Evolutionary conservation across 2,888 invertebrate genomes (phyloP).

Genomic region (Neocrepidodera transversa): DNA sequence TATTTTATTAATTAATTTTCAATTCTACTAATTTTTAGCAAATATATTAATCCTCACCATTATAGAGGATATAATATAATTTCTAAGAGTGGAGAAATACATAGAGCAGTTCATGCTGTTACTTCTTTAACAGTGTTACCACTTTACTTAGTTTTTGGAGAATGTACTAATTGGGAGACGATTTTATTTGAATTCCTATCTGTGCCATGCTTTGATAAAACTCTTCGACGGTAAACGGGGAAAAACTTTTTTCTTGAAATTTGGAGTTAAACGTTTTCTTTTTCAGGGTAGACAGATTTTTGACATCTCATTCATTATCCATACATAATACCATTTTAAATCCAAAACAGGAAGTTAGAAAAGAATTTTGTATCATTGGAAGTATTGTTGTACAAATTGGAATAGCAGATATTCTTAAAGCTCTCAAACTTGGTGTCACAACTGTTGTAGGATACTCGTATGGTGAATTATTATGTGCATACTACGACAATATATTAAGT

Average conservation of each 20-base stretch:
- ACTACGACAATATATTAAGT: conserved; percentile 87
- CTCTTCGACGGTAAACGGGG: conserved; percentile 68
- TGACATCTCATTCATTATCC: not conserved
- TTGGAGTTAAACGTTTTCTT: no score
- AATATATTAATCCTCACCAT: conserved; percentile 25
- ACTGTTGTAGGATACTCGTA: conserved; percentile 73
- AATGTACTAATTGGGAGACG: conserved; percentile 88
- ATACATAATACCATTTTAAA: conserved; percentile 28
- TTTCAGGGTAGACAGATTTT: not conserved
- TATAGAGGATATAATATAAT: conserved; percentile 74
- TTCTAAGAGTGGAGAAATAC: conserved; percentile 50
- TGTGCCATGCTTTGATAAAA: conserved; percentile 74
- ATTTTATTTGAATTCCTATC: conserved; percentile 82
- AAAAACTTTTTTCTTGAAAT: not conserved
- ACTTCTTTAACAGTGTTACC: not conserved
- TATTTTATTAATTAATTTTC: no score
- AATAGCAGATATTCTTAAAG: conserved; percentile 61
- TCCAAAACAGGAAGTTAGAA: conserved; percentile 13
- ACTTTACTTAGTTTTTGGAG: conserved; percentile 76
- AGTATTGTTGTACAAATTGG: conserved; percentile 65
- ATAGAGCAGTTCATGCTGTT: conserved; percentile 10
- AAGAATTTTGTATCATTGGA: conserved; percentile 32
- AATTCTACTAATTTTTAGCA: no score
- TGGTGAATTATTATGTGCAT: conserved; percentile 90
- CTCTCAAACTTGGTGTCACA: conserved; percentile 55